phyloP scores from a whole-genome alignment of 2,797 vertebrate genomes.

The Chloroceryle inda region DNA sequence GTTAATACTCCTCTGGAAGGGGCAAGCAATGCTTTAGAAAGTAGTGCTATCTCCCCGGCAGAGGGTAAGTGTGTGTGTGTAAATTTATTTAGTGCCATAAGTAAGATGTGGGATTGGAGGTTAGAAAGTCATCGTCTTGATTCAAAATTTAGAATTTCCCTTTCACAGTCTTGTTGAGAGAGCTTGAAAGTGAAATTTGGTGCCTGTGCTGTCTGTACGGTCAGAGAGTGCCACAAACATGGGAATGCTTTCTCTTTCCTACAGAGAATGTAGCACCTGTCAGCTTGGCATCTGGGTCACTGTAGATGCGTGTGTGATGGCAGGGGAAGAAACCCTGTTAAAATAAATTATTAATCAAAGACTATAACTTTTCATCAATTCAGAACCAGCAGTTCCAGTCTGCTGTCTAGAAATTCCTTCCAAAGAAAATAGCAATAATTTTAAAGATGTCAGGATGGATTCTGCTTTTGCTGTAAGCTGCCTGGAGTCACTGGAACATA shows the following conservation, averaged over 20 bases:
- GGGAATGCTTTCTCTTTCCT: accelerated
- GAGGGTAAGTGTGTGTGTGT: not conserved
- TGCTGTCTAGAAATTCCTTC: not conserved
- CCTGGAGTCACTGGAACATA: not conserved
- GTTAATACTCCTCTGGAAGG: not conserved
- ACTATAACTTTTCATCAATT: not conserved
- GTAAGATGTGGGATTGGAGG: not conserved
- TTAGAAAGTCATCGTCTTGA: not conserved
- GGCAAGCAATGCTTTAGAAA: not conserved
- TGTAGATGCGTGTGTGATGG: not conserved
- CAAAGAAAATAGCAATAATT: not conserved
- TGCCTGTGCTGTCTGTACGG: not conserved
- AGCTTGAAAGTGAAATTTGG: not conserved
- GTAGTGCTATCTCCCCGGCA: not conserved
- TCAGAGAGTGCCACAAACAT: not conserved
- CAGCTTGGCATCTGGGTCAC: not conserved
- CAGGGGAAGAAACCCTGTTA: not conserved
- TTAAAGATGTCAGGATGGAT: not conserved
- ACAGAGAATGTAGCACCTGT: not conserved
- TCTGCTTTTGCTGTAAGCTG: not conserved
- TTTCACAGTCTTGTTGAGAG: not conserved
- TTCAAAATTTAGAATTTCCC: not conserved
- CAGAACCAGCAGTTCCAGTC: not conserved
- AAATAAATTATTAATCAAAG: not conserved
- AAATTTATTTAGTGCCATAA: not conserved